Evolutionary conservation across 1,140 invertebrate species (phyloP), one percentile per base, ranked within the genome.

Genomic region (Nephila pilipes): DNA sequence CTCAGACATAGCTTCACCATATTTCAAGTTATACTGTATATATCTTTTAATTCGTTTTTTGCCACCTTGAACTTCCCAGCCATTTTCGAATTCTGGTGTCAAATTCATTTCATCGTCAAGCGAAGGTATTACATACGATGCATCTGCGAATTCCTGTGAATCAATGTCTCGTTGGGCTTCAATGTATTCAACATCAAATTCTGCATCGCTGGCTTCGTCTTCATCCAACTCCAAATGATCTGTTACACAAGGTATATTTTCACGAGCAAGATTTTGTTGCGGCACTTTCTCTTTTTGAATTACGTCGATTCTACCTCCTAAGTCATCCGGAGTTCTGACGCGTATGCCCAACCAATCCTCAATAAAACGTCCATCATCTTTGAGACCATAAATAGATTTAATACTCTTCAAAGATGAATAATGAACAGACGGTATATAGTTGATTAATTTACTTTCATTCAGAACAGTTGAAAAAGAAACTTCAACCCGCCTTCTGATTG

Each of bases 151-250:
- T 60, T 93, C 91, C 14, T 87, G 38, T 36, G 29, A 22, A 83
- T 93, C 65, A 16, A 93, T 81, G 16, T 60, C 92, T 63, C 92
- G 25, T 25, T 87, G 57, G 36, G 29, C 38, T 88, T 88, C 69
- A 32, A 88, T 88, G 75, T 60, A 93, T 46, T 93, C 92, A 60
- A 93, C 55, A 88, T 93, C 92, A 22, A 12, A 85, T 69, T 92
- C 91, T 6, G 25, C 81, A 57, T 87, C 91, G 32, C 80, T 85
- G 60, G 46, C 32, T 36, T 32, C 63, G 46, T 88, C 75, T 36
- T 57, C 63, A n/a, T 16, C 54, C 2, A 8, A 63, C 10, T 4
- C 25, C 16, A 20, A 25, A 87, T 16, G 2, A 16, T 22, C 6
- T 12, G 54, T 83, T 20, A 25, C 81, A 16, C 1, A 38, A 36